phyloP scores from a whole-genome alignment of 2,113 vertebrate genomes.

The Epinephelus lanceolatus region DNA sequence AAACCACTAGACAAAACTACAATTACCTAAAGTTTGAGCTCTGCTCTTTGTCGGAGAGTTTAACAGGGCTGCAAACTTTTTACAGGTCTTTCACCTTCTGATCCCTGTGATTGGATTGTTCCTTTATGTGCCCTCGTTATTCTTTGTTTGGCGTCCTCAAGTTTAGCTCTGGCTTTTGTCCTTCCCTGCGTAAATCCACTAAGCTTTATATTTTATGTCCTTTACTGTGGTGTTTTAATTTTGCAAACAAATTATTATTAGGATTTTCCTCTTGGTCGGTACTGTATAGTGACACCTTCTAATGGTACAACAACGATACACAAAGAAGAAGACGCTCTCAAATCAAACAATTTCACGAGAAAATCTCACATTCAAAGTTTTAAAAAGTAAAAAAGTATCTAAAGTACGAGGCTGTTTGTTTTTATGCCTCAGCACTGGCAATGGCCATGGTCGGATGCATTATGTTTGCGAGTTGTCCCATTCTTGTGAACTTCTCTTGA shows the following conservation, averaged over 20 bases:
- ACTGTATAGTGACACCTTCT: too few species aligned
- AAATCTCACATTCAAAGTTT: too few species aligned
- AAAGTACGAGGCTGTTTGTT: too few species aligned
- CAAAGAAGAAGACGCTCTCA: too few species aligned
- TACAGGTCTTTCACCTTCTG: background rate
- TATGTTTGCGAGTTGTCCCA: too few species aligned
- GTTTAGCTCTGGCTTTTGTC: background rate
- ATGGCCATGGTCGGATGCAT: too few species aligned
- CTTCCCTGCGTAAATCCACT: background rate
- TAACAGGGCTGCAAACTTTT: constrained; percentile 1
- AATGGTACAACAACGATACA: too few species aligned
- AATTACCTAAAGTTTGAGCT: constrained; percentile 4
- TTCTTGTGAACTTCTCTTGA: too few species aligned
- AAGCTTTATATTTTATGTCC: background rate
- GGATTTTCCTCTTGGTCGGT: background rate
- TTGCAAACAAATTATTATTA: background rate
- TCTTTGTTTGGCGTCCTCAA: background rate
- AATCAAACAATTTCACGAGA: too few species aligned
- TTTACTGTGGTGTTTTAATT: background rate
- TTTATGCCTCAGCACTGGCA: too few species aligned
- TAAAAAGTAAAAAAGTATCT: too few species aligned
- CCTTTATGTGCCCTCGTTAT: background rate
- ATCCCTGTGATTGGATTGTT: constrained; percentile 6
- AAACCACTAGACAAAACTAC: background rate
- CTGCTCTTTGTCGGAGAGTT: constrained; percentile 3